Evolutionary conservation across 2,113 vertebrate genomes (phyloP).

Genomic region (Mugil cephalus): DNA sequence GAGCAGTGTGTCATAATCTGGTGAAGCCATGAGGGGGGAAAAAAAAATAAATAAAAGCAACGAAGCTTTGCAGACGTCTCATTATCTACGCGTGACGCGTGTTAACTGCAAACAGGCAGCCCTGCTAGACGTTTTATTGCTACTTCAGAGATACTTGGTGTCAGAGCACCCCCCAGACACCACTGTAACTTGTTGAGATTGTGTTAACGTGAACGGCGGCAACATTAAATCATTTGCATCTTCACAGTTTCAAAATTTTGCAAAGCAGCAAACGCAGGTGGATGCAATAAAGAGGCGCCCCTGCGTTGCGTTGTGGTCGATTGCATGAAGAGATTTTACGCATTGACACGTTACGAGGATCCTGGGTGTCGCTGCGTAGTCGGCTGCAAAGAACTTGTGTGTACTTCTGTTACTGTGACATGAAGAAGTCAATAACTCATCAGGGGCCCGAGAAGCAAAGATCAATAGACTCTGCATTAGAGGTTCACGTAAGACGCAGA

Average conservation of each 20-base stretch:
- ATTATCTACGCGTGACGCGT: conserved; percentile 15
- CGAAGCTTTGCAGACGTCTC: conserved; percentile 12
- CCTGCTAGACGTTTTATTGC: conserved; percentile 55
- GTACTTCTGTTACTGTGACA: conserved; percentile 51
- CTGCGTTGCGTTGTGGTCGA: conserved; percentile 13
- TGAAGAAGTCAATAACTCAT: conserved; percentile 59
- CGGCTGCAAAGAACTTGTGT: conserved; percentile 49
- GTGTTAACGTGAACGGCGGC: conserved; percentile 13
- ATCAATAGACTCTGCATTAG: conserved; percentile 42
- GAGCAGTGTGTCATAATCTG: background rate
- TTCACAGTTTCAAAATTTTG: too few species aligned
- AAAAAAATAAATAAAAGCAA: background rate
- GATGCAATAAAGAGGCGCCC: background rate
- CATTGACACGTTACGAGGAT: conserved; percentile 27
- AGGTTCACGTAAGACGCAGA: conserved; percentile 44
- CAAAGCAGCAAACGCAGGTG: conserved; percentile 3
- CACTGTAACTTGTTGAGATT: conserved; percentile 5
- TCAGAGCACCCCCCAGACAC: background rate
- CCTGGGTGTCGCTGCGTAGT: conserved; percentile 31
- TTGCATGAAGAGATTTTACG: conserved; percentile 31
- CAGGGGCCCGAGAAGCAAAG: conserved; percentile 34
- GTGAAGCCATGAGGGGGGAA: background rate
- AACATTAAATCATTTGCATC: background rate
- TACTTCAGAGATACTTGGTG: conserved; percentile 38
- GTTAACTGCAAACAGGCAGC: conserved; percentile 37